Evolutionary conservation across 2,797 vertebrate species (phyloP).

Genomic region (Myotis daubentonii): DNA sequence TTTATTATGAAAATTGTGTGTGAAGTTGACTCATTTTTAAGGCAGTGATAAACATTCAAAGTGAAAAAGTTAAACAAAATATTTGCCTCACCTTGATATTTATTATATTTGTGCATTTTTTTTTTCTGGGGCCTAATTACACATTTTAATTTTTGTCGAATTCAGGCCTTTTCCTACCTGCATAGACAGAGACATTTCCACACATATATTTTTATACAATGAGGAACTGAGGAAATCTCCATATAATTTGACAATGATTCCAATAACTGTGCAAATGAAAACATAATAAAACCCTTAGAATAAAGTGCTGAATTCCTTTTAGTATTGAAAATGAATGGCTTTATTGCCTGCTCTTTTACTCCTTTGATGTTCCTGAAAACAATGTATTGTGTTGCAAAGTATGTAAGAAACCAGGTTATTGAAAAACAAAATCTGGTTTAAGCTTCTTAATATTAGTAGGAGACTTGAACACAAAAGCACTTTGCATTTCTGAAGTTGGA

Average conservation of each 20-base stretch:
- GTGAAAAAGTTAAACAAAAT: neutral
- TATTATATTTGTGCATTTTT: neutral
- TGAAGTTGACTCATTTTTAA: slow-evolving; percentile 41
- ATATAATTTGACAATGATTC: slow-evolving; percentile 30
- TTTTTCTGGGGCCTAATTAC: neutral
- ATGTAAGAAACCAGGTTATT: neutral
- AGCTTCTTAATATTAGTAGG: slow-evolving; percentile 31
- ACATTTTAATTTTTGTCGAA: slow-evolving; percentile 12
- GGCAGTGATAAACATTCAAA: neutral
- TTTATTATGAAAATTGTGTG: neutral
- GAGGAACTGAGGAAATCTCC: neutral
- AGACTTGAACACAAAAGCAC: neutral
- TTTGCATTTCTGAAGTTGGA: slow-evolving; percentile 45
- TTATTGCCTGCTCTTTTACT: neutral
- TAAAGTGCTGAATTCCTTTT: neutral
- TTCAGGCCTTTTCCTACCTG: neutral
- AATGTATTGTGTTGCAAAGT: neutral
- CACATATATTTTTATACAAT: neutral
- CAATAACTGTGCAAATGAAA: neutral
- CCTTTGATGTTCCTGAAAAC: neutral
- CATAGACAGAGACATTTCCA: neutral
- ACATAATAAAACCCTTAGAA: neutral
- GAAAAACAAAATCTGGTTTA: neutral
- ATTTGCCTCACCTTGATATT: neutral
- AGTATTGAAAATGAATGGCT: neutral